Conservation (phyloP, 2,113 vertebrate species). For the Heteronetta atricapilla region DNA sequence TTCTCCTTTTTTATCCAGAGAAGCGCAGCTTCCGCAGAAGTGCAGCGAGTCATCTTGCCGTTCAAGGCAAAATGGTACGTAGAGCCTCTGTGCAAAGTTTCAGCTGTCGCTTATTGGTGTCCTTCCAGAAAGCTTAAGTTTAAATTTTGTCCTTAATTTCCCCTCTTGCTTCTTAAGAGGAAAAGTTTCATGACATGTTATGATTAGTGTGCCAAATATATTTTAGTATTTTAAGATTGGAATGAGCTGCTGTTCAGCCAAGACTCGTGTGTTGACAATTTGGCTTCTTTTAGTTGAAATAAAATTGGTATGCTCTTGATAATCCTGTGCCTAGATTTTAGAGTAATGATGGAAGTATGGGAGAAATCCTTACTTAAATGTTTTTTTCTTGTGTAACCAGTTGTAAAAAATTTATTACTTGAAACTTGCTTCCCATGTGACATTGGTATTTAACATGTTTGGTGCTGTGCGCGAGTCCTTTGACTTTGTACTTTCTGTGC, state of each 20-base stretch:
- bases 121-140: background rate
- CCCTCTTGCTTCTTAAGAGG: background rate
- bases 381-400: background rate
- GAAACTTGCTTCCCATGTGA: background rate
- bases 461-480: accelerated
- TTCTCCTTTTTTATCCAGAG: background rate
- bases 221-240: background rate
- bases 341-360: too few species aligned
- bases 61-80: background rate
- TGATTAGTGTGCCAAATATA: accelerated
- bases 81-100: background rate
- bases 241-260: background rate
- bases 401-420: background rate
- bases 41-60: background rate
- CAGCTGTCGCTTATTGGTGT: background rate
- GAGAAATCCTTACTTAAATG: background rate
- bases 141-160: background rate
- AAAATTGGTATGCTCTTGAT: background rate
- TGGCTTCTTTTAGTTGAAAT: background rate
- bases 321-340: background rate
- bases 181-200: background rate
- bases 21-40: background rate
- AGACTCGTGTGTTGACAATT: background rate
- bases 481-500: background rate
- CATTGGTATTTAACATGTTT: accelerated